These are phyloP conservation scores for Eira barbara DNA, from an alignment of 2,113 vertebrate genomes.

Conservation along the genomic window DNA sequence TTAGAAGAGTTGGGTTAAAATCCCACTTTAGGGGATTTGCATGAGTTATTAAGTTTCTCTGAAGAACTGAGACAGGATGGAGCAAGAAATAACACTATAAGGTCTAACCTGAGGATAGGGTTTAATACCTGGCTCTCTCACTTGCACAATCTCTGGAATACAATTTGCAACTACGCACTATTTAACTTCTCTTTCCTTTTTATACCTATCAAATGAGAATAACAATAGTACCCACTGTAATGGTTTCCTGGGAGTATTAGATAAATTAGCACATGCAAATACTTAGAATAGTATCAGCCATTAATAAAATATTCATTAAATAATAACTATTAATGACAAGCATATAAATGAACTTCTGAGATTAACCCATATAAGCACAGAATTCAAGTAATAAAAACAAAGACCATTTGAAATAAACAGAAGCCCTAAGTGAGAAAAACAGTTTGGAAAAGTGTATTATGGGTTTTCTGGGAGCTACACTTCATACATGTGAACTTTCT, in stretches of 20 bases:
- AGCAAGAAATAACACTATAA: neutral
- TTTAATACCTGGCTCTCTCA: neutral
- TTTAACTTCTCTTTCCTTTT: neutral
- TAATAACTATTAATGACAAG: neutral
- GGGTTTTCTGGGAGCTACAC: neutral
- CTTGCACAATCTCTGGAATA: no score
- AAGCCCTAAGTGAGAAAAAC: neutral
- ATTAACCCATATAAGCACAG: neutral
- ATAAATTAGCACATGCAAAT: neutral
- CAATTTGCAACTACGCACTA: neutral
- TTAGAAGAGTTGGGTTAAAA: neutral
- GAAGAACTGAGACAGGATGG: neutral
- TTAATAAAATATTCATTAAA: neutral
- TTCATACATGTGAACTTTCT: neutral
- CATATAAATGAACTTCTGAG: neutral
- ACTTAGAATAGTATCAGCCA: neutral
- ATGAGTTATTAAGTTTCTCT: neutral
- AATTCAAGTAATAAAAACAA: neutral
- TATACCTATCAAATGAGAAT: neutral
- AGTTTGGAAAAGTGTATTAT: neutral
- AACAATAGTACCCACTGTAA: neutral
- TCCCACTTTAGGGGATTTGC: neutral
- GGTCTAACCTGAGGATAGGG: neutral
- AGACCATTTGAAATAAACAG: neutral
- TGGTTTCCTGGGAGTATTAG: neutral